Conservation (phyloP, 2,113 vertebrate genomes). For the Cavia aperea region DNA sequence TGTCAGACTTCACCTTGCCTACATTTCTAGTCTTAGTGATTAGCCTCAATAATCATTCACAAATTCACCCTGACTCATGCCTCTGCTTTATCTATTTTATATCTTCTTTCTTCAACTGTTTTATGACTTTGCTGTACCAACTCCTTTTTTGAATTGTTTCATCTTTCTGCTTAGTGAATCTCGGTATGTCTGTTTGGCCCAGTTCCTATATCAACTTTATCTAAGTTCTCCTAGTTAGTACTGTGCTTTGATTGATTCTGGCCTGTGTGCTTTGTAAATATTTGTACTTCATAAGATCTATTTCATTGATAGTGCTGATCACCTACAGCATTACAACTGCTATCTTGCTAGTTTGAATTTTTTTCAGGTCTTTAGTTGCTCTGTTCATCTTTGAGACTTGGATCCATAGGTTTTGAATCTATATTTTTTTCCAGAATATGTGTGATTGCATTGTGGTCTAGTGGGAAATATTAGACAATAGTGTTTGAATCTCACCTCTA, state of each 20-base stretch:
- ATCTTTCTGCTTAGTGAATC: background rate
- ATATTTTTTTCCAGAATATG: background rate
- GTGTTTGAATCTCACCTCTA: background rate
- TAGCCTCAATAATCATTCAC: background rate
- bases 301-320: background rate
- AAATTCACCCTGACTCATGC: background rate
- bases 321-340: background rate
- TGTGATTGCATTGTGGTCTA: background rate
- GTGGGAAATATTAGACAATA: background rate
- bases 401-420: background rate
- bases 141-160: background rate
- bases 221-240: background rate
- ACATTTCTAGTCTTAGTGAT: background rate
- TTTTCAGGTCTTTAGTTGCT: background rate
- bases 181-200: background rate
- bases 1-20: background rate
- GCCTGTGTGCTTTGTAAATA: background rate
- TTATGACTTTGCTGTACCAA: background rate
- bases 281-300: background rate
- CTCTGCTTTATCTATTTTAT: background rate
- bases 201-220: conserved; percentile 1
- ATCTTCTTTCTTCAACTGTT: background rate
- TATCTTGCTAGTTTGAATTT: conserved; percentile 25
- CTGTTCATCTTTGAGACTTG: background rate
- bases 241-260: background rate